Conservation (phyloP, 1,140 invertebrate species). For the Octopus sinensis region DNA sequence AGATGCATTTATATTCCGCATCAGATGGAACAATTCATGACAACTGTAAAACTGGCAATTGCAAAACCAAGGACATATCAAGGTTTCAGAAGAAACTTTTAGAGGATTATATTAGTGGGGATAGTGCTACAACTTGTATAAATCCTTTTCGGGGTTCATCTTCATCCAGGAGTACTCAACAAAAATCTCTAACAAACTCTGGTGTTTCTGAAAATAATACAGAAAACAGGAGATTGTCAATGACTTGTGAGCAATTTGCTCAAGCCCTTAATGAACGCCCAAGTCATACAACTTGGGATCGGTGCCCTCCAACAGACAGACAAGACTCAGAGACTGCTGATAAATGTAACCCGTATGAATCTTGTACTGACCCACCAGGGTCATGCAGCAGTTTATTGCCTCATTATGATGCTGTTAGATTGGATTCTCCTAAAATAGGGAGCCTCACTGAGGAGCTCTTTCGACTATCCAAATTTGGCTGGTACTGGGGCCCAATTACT, state of each 20-base stretch:
- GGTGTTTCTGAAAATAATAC: not conserved
- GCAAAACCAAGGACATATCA: slow-evolving; percentile 46
- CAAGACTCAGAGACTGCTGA: not conserved
- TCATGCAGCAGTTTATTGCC: not conserved
- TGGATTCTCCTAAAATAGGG: slow-evolving; percentile 45
- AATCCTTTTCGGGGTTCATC: not conserved
- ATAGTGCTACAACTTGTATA: not conserved
- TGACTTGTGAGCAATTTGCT: not conserved
- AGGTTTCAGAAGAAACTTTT: slow-evolving; percentile 35
- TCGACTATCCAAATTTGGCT: slow-evolving; percentile 65
- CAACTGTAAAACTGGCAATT: slow-evolving; percentile 24
- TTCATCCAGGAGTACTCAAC: not conserved
- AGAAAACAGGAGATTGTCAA: not conserved
- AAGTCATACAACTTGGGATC: not conserved
- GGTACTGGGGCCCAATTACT: slow-evolving; percentile 70
- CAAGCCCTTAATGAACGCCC: not conserved
- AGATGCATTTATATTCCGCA: slow-evolving; percentile 44
- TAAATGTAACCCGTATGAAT: not conserved
- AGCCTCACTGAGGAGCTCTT: slow-evolving; percentile 62
- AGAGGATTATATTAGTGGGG: slow-evolving; percentile 13
- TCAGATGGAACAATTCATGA: slow-evolving; percentile 34
- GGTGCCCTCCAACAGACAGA: not conserved
- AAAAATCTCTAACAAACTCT: not conserved
- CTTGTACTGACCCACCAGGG: not conserved
- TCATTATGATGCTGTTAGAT: slow-evolving; percentile 15